phyloP scores from a whole-genome alignment of 2,888 invertebrate species.

The Pollenia amentaria region DNA sequence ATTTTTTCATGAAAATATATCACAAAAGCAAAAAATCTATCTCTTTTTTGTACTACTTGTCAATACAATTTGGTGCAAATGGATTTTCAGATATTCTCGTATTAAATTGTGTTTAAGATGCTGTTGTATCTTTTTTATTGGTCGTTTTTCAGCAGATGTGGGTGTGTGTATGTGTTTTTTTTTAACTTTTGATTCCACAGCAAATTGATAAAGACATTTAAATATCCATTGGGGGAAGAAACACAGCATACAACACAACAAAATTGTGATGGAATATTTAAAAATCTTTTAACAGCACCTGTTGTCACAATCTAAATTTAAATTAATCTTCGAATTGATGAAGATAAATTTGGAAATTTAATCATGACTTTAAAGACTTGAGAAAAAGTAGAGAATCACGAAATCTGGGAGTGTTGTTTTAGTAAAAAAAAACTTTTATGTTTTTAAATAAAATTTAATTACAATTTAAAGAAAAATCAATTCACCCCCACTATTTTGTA shows the following conservation, averaged over 20 bases:
- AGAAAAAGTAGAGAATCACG: too few species aligned
- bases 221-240: neutral
- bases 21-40: too few species aligned
- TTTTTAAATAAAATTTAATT: too few species aligned
- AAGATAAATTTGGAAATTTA: too few species aligned
- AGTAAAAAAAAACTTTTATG: too few species aligned
- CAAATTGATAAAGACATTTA: slow-evolving; percentile 16
- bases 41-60: neutral
- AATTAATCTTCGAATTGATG: too few species aligned
- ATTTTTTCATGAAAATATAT: neutral
- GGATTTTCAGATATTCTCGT: too few species aligned
- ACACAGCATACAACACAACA: neutral
- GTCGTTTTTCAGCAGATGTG: neutral
- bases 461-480: too few species aligned
- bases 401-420: too few species aligned
- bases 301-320: neutral
- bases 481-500: too few species aligned
- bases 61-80: neutral
- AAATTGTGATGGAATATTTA: neutral
- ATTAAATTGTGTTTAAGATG: neutral
- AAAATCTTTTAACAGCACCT: neutral
- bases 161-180: neutral
- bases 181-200: neutral
- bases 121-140: neutral
- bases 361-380: too few species aligned